Evolutionary conservation across 2,797 vertebrate genomes (phyloP).

Genomic region (Chlorospingus semifuscus): DNA sequence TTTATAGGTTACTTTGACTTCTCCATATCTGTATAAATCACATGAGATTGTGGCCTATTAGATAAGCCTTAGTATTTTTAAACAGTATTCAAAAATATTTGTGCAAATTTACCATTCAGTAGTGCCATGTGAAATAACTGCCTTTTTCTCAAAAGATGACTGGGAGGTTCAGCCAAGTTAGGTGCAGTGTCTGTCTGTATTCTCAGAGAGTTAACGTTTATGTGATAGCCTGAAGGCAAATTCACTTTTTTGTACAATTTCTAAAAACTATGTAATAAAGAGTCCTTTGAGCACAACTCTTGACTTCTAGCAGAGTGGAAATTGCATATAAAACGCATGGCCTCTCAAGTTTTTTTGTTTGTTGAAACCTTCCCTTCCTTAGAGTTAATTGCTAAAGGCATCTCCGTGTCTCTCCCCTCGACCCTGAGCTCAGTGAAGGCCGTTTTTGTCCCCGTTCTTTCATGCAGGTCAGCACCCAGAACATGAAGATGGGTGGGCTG

Average conservation of each 20-base stretch:
- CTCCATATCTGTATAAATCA: background rate
- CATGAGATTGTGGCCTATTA: background rate
- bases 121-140: background rate
- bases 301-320: constrained; percentile 69
- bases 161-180: constrained; percentile 31
- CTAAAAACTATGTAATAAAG: constrained; percentile 49
- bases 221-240: constrained; percentile 68
- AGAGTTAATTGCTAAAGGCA: constrained; percentile 35
- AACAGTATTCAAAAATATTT: background rate
- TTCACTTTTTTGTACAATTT: constrained; percentile 30
- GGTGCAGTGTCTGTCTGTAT: background rate
- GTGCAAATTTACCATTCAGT: background rate
- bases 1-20: background rate
- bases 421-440: constrained; percentile 58
- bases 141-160: background rate
- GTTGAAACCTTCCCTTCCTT: constrained; percentile 56
- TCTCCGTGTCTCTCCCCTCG: background rate
- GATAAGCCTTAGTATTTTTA: background rate
- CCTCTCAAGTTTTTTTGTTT: constrained; percentile 58
- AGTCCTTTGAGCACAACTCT: constrained; percentile 79
- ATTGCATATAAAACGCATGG: constrained; percentile 73
- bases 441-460: constrained; percentile 38
- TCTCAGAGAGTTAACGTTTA: constrained; percentile 52
- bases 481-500: constrained; percentile 93
- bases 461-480: constrained; percentile 93